A percentile compares a stretch with the other conserved stretches of the same genome.
phyloP scores from a whole-genome alignment of 1,140 invertebrate species.

The Drosophila triauraria region DNA sequence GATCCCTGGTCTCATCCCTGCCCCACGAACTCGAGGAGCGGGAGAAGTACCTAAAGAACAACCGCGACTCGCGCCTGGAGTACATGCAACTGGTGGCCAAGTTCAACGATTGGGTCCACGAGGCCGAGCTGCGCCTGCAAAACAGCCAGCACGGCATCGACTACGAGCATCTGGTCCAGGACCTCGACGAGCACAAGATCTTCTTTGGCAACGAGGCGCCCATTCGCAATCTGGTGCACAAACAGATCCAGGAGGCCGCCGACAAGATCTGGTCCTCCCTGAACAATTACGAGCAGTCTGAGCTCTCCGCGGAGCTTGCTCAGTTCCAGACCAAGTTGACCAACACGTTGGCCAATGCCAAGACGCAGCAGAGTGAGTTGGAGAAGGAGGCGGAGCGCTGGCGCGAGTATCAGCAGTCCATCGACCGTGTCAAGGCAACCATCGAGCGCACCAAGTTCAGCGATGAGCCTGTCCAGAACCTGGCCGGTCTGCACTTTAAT shows the following conservation, averaged over 20 bases:
- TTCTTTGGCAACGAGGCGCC: conserved; percentile 92
- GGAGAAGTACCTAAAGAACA: conserved; percentile 91
- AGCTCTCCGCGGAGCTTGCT: conserved; percentile 91
- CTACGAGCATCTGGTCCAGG: conserved; percentile 92
- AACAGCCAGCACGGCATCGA: conserved; percentile 93
- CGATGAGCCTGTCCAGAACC: conserved; percentile 91
- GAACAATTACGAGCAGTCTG: conserved; percentile 91
- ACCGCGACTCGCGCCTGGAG: conserved; percentile 91
- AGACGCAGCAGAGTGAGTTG: conserved; percentile 90
- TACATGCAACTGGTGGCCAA: conserved; percentile 90
- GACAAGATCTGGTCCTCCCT: conserved; percentile 95
- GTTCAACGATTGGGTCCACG: conserved; percentile 93
- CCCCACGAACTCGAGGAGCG: conserved; percentile 92
- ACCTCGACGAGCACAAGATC: conserved; percentile 94
- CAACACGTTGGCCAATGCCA: conserved; percentile 92
- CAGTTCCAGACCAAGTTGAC: conserved; percentile 92
- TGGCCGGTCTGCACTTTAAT: conserved; percentile 92
- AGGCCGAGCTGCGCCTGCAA: conserved; percentile 91
- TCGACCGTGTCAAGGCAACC: conserved; percentile 91
- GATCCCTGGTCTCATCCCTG: conserved; percentile 90
- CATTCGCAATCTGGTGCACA: conserved; percentile 92
- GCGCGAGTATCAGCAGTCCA: conserved; percentile 90
- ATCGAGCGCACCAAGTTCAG: conserved; percentile 90
- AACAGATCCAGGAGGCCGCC: conserved; percentile 92
- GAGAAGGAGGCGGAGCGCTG: conserved; percentile 92